Base-by-base conservation (phyloP, 2,797 vertebrate species). In the Anguilla megastoma region DNA sequence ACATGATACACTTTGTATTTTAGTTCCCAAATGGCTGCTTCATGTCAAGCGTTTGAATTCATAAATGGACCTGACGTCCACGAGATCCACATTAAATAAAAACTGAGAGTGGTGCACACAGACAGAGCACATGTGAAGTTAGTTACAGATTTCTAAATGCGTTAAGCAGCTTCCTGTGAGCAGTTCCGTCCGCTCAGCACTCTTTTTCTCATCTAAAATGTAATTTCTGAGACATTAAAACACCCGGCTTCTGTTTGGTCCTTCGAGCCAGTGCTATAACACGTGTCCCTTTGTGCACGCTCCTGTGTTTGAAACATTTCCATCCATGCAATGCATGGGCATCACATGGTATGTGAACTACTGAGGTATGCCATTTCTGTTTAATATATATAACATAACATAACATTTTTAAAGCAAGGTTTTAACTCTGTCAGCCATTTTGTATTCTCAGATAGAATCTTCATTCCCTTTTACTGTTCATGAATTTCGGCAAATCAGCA, bases 81-180 rank as follows among this genome's bases (percentile, higher is more conserved):
- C 50, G 24, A 82, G 41, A 82, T 50, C 79, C 79, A 82, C 45
- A 48, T 50, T 48, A 50, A 82, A 82, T 82, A 50, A 50, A n/a
- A 82, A 82, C 45, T n/a, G 41, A 82, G 41, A 24, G 79, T 50
- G 27, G 41, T 27, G 41, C 41, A n/a, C 41, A 82, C 21, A 48
- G 24, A 82, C 10, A 10, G 79, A 27, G 79, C 24, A 9, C 21
- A 48, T 82, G 45, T 82, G 79, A 82, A 48, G 41, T 50, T 12
- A 82, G 41, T 82, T 50, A 82, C 45, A n/a, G 41, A 50, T 24
- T 50, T 82, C 45, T 82, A 82, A 82, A 82, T 82, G 9, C 45
- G 45, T 82, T 82, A 9, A 82, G 21, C 79, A 48, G 79, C 50
- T 82, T 82, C 79, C 79, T 48, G 45, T 12, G 45, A 48, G 79